These are phyloP conservation scores for Alosa alosa DNA, from an alignment of 2,113 vertebrate genomes.

Conservation along the genomic window DNA sequence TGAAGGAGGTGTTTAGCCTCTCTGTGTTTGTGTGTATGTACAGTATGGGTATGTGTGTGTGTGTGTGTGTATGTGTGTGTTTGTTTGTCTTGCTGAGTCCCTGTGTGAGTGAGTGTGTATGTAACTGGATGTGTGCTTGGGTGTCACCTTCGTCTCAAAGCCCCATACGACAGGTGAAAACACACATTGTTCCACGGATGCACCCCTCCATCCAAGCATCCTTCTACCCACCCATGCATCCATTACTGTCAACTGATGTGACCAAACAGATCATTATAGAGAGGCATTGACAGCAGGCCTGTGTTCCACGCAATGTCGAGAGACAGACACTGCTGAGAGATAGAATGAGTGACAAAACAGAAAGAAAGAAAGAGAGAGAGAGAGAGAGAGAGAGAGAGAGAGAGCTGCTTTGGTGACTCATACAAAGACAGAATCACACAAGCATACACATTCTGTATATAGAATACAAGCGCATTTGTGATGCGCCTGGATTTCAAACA, in stretches of 20 bases:
- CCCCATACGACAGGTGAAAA: conserved; percentile 36
- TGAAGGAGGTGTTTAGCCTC: conserved; percentile 55
- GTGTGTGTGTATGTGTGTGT: conserved; percentile 12
- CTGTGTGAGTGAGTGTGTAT: conserved; percentile 35
- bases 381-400: conserved; percentile 28
- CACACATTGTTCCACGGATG: conserved; percentile 20
- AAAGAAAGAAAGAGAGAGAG: conserved; percentile 28
- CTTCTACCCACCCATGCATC: conserved; percentile 32
- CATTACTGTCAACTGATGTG: conserved; percentile 51
- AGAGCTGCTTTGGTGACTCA: conserved; percentile 42
- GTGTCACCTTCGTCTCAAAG: conserved; percentile 43
- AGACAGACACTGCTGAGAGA: conserved; percentile 34
- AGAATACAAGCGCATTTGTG: conserved; percentile 27
- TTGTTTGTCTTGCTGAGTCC: conserved; percentile 24
- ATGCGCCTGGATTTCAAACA: conserved; percentile 25
- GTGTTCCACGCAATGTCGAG: conserved; percentile 57
- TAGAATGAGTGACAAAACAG: conserved; percentile 3
- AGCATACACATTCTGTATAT: conserved; percentile 8
- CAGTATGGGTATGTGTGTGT: background rate
- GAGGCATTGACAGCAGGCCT: conserved; percentile 42
- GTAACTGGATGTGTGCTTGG: conserved; percentile 50
- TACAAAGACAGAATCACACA: background rate
- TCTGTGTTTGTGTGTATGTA: conserved; percentile 19
- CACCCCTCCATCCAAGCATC: conserved; percentile 20
- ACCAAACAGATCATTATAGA: conserved; percentile 48